Base-by-base conservation (phyloP, 1,140 invertebrate species). In the Aethina tumida region DNA sequence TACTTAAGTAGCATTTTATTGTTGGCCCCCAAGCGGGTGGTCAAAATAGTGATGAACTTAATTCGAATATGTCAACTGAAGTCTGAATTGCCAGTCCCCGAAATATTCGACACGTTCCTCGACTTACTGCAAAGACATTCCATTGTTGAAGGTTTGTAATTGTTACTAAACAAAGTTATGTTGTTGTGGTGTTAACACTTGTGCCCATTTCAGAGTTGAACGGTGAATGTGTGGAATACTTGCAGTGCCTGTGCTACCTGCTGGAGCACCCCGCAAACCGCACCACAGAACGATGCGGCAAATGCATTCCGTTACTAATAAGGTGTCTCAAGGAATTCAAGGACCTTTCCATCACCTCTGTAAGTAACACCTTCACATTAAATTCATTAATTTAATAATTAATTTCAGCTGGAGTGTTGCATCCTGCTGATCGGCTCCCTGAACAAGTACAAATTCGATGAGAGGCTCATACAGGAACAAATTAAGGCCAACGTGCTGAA, bases 31-130 rank as follows among this genome's bases (percentile, higher is more conserved):
- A 42, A 44, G 28, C 39, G 39, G 15, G 44, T 60, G 15, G 48
- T 56, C 3, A 58, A 58, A 48, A 57, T 59, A 16, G 41, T 59
- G 5, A 50, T 60, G 49, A 59, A 55, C 35, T 52, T 56, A 15
- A 41, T 50, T n/a, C 22, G 32, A 18, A 43, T 48, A 8, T 49
- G 43, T 18, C 44, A 44, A 28, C 25, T 52, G 6, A 39, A 53
- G 18, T 56, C 55, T 1, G 58, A 60, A 26, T 27, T 60, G 34
- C 58, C 58, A 2, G 31, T 60, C 10, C 42, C 37, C 3, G 50
- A 55, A 17, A 55, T 60, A 12, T 50, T 41, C 21, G 27, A 41
- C n/a, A 50, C 39, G 13, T 50, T 60, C 10, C 42, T 53, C 15
- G 38, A 47, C 26, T 36, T 50, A 5, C 38, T 50, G 22, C 35